phyloP scores from a whole-genome alignment of 35 echinoderm and acorn worm genomes.

The Holothuria glaberrima region DNA sequence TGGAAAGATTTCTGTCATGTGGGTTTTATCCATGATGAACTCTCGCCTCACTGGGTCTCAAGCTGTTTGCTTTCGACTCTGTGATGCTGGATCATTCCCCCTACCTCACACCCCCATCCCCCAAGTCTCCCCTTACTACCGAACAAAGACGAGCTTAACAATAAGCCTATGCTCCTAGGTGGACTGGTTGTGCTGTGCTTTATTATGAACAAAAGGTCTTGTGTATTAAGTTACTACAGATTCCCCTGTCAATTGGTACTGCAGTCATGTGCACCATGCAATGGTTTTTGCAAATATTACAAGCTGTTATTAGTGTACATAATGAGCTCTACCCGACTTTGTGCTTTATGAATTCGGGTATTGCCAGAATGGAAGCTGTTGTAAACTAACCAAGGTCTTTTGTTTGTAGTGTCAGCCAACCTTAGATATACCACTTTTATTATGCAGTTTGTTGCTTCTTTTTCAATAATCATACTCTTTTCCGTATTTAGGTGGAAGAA shows the following conservation, averaged over 20 bases:
- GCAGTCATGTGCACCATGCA: neutral
- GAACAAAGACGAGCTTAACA: too few relatives aligned
- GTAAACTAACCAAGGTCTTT: neutral
- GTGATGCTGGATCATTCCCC: too few relatives aligned
- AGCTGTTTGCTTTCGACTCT: too few relatives aligned
- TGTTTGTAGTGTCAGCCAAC: neutral
- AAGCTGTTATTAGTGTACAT: neutral
- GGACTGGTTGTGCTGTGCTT: too few relatives aligned
- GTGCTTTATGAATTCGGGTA: neutral
- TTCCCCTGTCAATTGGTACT: neutral
- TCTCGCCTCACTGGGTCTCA: too few relatives aligned
- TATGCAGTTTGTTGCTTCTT: neutral
- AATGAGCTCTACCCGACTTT: neutral
- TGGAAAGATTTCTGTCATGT: too few relatives aligned
- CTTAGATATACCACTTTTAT: neutral
- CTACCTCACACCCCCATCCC: too few relatives aligned
- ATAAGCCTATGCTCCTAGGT: too few relatives aligned
- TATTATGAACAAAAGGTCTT: neutral
- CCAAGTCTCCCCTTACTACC: too few relatives aligned
- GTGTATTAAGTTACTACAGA: neutral
- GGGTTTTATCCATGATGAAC: too few relatives aligned
- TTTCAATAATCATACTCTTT: neutral
- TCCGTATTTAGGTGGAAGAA: constrained; percentile 53
- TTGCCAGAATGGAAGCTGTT: neutral
- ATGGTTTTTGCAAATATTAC: too few relatives aligned